phyloP scores from a whole-genome alignment of 2,888 invertebrate species.

The Parasteatoda lunata region DNA sequence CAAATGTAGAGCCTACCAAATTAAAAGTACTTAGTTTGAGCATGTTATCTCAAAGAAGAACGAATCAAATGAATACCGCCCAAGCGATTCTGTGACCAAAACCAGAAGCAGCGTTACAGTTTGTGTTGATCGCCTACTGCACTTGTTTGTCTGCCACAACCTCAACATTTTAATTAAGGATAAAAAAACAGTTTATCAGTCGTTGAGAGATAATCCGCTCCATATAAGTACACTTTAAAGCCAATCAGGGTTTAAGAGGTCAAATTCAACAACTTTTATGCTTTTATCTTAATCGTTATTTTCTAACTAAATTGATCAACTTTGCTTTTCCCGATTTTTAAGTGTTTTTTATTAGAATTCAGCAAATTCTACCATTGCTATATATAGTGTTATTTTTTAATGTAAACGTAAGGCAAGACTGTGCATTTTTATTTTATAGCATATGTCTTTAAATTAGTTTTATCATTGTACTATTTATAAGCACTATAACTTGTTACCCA shows the following conservation, averaged over 20 bases:
- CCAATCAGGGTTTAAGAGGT: slow-evolving; percentile 23
- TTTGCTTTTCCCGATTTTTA: too few relatives aligned
- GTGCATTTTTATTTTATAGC: too few relatives aligned
- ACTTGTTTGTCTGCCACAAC: slow-evolving; percentile 30
- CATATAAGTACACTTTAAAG: slow-evolving; percentile 50
- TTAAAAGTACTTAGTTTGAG: slow-evolving; percentile 20
- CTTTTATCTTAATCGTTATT: too few relatives aligned
- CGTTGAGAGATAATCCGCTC: slow-evolving; percentile 19
- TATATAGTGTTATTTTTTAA: too few relatives aligned
- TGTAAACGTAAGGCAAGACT: too few relatives aligned
- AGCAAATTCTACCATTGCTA: too few relatives aligned
- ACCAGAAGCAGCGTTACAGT: slow-evolving; percentile 53
- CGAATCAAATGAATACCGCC: slow-evolving; percentile 30
- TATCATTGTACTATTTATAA: too few relatives aligned
- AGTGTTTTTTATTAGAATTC: too few relatives aligned
- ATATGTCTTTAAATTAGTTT: too few relatives aligned
- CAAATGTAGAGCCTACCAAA: slow-evolving; percentile 11
- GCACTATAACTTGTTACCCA: too few relatives aligned
- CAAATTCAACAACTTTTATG: slow-evolving; percentile 15
- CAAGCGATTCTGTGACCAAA: slow-evolving; percentile 46
- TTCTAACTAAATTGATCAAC: too few relatives aligned
- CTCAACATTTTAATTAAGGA: slow-evolving; percentile 38
- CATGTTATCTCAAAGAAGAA: too few relatives aligned
- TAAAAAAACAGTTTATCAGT: slow-evolving; percentile 52
- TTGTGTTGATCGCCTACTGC: slow-evolving; percentile 48